Evolutionary conservation across 1,140 invertebrate species (phyloP).

Genomic region (Temnothorax longispinosus): DNA sequence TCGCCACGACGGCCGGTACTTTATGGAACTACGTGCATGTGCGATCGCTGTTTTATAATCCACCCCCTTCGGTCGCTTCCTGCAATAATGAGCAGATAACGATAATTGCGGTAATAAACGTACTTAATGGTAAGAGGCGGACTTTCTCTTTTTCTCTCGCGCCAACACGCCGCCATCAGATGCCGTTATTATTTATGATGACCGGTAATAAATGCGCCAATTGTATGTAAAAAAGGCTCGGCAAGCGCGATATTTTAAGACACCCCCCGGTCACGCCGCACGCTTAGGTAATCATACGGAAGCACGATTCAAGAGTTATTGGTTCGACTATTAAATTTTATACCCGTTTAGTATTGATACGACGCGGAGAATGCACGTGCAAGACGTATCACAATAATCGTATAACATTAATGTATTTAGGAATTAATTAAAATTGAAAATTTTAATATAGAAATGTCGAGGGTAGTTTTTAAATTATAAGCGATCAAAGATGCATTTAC

Average conservation of each 20-base stretch:
- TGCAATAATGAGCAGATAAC: conserved; percentile 55
- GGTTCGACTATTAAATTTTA: neutral
- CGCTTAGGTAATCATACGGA: conserved; percentile 5
- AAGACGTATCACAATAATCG: neutral
- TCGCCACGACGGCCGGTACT: conserved; percentile 56
- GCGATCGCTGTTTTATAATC: conserved; percentile 51
- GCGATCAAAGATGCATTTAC: neutral
- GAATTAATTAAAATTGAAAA: neutral
- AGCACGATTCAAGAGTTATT: conserved; percentile 5
- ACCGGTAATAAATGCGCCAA: conserved; percentile 20
- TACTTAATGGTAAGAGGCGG: conserved; percentile 9
- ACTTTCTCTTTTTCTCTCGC: conserved; percentile 17
- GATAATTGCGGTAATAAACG: conserved; percentile 53
- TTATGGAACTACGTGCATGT: conserved; percentile 64
- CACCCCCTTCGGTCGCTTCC: conserved; percentile 34
- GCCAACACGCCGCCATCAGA: conserved; percentile 27
- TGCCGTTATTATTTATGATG: conserved; percentile 35
- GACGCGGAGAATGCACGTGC: neutral
- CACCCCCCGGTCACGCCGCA: neutral
- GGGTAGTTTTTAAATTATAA: neutral
- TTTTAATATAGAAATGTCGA: neutral
- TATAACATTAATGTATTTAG: neutral
- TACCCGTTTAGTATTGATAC: neutral
- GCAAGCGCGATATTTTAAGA: neutral
- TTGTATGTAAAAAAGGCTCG: conserved; percentile 12